Percentiles rank a stretch among this genome's conserved stretches.
These are phyloP conservation scores for Micromys minutus DNA, from an alignment of 2,113 vertebrate species.

Conservation along the genomic window DNA sequence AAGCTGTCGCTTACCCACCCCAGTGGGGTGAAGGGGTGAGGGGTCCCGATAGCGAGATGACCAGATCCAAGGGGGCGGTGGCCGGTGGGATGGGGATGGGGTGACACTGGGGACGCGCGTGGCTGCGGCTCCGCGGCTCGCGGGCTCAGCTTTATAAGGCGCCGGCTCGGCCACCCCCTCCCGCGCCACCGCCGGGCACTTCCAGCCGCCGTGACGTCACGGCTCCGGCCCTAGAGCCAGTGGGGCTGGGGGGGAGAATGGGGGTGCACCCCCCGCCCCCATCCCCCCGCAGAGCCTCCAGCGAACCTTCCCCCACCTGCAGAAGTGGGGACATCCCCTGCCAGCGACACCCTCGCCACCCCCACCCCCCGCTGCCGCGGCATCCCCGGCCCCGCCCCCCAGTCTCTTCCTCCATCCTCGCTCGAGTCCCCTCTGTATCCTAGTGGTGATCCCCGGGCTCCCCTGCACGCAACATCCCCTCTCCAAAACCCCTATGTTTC, in stretches of 20 bases:
- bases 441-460: neutral
- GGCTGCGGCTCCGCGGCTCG: slow-evolving; percentile 73
- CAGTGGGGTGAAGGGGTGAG: neutral
- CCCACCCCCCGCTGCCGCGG: neutral
- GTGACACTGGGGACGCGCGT: slow-evolving; percentile 42
- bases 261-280: neutral
- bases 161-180: slow-evolving; percentile 62
- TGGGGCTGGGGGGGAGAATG: neutral
- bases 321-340: neutral
- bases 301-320: neutral
- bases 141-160: slow-evolving; percentile 73
- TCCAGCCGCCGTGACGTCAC: slow-evolving; percentile 79
- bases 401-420: neutral
- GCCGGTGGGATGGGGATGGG: neutral
- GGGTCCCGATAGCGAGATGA: neutral
- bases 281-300: neutral
- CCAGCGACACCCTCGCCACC: neutral
- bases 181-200: slow-evolving; percentile 75
- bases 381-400: slow-evolving; percentile 61
- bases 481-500: neutral
- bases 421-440: neutral
- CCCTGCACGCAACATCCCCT: neutral
- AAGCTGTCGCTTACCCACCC: slow-evolving; percentile 46
- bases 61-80: neutral
- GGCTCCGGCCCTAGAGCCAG: slow-evolving; percentile 52